Percentiles rank a stretch among this genome's conserved stretches.
These are phyloP conservation scores for Halyomorpha halys DNA, from an alignment of 1,140 invertebrate genomes.

Conservation along the genomic window DNA sequence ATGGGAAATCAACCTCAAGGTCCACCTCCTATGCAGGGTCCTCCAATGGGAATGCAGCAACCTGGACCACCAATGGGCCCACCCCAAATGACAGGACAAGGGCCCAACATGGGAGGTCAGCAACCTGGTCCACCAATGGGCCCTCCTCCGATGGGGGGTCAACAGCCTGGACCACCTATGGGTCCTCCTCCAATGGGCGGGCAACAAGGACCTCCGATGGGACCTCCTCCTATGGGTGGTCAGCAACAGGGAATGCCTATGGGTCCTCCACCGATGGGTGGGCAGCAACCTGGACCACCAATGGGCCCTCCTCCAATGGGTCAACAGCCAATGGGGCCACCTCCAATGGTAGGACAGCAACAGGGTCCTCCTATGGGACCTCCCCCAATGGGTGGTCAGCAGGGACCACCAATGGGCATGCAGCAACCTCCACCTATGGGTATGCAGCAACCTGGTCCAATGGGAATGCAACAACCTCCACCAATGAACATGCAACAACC, in stretches of 20 bases:
- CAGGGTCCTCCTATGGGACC: conserved; percentile 8
- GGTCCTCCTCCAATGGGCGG: not conserved
- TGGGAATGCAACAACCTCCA: not conserved
- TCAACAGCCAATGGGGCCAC: conserved; percentile 1
- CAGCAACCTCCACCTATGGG: not conserved
- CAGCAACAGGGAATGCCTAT: conserved; percentile 6
- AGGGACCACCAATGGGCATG: conserved; percentile 2
- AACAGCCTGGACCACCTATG: conserved; percentile 11
- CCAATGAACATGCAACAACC: conserved; percentile 10
- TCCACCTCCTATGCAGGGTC: not conserved
- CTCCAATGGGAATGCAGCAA: conserved; percentile 20
- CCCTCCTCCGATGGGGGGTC: not conserved
- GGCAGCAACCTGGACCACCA: not conserved
- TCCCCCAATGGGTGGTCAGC: not conserved
- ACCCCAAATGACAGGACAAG: not conserved
- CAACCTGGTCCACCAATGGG: conserved; percentile 3
- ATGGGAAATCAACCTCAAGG: conserved; percentile 5
- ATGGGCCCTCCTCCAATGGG: conserved; percentile 5
- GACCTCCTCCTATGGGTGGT: not conserved
- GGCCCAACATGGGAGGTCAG: conserved; percentile 7
- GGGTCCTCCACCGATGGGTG: conserved; percentile 6
- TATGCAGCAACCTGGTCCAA: conserved; percentile 11
- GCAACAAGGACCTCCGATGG: conserved; percentile 1
- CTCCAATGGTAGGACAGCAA: not conserved
- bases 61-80: conserved; percentile 1